Evolutionary conservation across 1,140 invertebrate species (phyloP).

Genomic region (Microplitis mediator): DNA sequence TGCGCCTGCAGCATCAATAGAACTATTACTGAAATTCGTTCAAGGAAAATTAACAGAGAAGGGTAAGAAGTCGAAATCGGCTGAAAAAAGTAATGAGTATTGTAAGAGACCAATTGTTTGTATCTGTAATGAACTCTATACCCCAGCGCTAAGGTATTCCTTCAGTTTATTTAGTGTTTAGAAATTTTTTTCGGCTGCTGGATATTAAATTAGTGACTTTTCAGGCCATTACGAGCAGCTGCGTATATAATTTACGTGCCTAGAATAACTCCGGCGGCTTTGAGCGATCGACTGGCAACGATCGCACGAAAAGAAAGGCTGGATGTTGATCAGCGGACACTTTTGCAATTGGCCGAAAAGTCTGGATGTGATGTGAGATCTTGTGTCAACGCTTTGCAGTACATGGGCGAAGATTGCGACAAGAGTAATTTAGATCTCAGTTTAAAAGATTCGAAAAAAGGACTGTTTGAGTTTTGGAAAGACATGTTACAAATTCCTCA

Average conservation of each 20-base stretch:
- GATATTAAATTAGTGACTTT: constrained; percentile 20
- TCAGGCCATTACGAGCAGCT: constrained; percentile 46
- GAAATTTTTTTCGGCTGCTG: constrained; percentile 1
- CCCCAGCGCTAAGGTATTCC: constrained; percentile 76
- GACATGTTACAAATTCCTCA: constrained; percentile 76
- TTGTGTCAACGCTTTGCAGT: constrained; percentile 86
- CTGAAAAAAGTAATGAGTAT: constrained; percentile 61
- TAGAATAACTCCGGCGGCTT: constrained; percentile 53
- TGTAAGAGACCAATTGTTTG: constrained; percentile 88
- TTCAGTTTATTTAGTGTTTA: background rate
- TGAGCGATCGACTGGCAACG: constrained; percentile 72
- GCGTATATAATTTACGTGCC: constrained; percentile 54
- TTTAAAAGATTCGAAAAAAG: constrained; percentile 85
- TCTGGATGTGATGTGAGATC: constrained; percentile 87
- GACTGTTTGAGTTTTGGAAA: constrained; percentile 84
- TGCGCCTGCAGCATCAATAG: constrained; percentile 82
- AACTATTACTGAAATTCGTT: constrained; percentile 82
- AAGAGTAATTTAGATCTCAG: constrained; percentile 68
- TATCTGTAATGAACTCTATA: constrained; percentile 95
- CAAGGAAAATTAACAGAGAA: constrained; percentile 65
- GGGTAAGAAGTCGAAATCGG: constrained; percentile 64
- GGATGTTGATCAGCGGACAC: constrained; percentile 72
- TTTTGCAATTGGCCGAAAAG: constrained; percentile 80
- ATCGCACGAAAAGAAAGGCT: constrained; percentile 73
- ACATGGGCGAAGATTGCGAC: constrained; percentile 61